Conservation (phyloP, 2,113 vertebrate genomes). For the Hippoglossus stenolepis region DNA sequence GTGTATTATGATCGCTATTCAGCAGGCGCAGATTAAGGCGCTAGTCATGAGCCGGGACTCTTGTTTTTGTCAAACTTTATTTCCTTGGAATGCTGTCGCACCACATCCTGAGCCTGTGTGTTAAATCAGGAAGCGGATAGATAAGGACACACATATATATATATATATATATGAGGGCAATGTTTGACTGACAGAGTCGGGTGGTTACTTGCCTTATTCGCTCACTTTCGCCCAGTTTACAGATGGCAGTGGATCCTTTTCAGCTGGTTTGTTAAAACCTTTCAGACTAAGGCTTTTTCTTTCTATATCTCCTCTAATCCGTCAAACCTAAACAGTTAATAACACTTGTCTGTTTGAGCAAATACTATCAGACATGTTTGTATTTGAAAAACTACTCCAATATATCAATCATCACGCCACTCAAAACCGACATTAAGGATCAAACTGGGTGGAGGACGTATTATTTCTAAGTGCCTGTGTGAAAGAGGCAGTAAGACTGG, state of each 20-base stretch:
- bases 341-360: neutral
- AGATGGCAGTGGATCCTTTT: neutral
- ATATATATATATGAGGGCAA: too few species aligned
- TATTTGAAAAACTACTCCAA: neutral
- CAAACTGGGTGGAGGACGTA: neutral
- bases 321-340: neutral
- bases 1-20: neutral
- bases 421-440: constrained; percentile 9
- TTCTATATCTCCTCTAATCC: neutral
- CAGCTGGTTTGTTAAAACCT: neutral
- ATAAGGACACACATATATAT: neutral
- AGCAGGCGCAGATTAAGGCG: neutral
- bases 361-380: constrained; percentile 10
- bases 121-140: constrained; percentile 2
- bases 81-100: constrained; percentile 28
- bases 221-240: neutral
- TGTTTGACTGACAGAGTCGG: neutral
- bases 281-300: neutral
- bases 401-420: neutral
- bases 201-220: neutral
- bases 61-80: constrained; percentile 15
- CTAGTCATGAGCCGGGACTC: neutral
- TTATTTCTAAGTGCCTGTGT: constrained; percentile 30
- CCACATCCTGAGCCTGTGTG: constrained; percentile 15
- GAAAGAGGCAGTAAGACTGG: constrained; percentile 33